Conservation (phyloP, 23 tunicate genomes). For the Pegea sp. region DNA sequence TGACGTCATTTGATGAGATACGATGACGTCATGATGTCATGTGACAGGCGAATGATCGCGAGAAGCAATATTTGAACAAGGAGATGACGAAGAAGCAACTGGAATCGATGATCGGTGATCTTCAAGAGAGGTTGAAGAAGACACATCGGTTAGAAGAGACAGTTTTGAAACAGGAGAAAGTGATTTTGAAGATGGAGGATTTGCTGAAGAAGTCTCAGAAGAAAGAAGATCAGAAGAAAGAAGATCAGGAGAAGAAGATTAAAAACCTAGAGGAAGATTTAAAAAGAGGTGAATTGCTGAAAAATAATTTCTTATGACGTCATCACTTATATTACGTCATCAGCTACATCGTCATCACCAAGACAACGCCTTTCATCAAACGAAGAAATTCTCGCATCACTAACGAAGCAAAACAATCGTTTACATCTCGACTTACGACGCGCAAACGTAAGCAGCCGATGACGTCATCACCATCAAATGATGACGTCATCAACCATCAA, state of each 20-base stretch:
- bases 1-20: background rate
- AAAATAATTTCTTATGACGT: too few species aligned
- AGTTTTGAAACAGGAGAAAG: conserved; percentile 68
- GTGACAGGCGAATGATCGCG: conserved; percentile 89
- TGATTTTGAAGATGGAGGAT: conserved; percentile 78
- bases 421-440: background rate
- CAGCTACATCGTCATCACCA: too few species aligned
- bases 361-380: background rate
- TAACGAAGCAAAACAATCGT: background rate
- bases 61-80: conserved; percentile 37
- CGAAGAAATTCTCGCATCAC: background rate
- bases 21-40: background rate
- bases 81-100: conserved; percentile 10
- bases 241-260: too few species aligned
- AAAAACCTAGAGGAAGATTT: too few species aligned
- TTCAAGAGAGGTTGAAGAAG: conserved; percentile 33
- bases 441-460: too few species aligned
- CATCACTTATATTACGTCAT: too few species aligned
- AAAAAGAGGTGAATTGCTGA: too few species aligned
- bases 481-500: too few species aligned
- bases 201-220: conserved; percentile 45
- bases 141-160: conserved; percentile 51
- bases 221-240: conserved; percentile 5
- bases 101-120: conserved; percentile 6
- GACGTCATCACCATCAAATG: too few species aligned